Base-by-base conservation (phyloP, 2,113 vertebrate genomes). In the Arothron firmamentum region DNA sequence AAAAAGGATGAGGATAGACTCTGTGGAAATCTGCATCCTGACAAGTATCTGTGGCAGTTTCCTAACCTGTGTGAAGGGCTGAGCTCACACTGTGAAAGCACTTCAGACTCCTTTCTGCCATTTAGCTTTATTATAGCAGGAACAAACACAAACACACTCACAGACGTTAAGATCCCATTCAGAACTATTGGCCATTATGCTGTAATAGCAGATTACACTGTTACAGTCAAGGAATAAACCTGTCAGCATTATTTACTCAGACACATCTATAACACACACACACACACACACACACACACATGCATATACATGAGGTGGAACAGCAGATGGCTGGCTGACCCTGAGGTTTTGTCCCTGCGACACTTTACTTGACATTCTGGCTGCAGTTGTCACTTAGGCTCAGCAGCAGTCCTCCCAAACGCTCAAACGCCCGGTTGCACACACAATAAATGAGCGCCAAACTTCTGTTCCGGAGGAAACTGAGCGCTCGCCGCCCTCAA, bases 321-420 rank as follows among this genome's bases (percentile, higher is more conserved):
- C 20, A 80, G 61, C 81, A 80, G 81, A 86, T 84, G 79, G 73
- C 73, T 67, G 57, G 72, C 65, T 72, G 77, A 77, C 70, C 84
- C 77, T 62, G 63, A 79, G 79, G 65, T 79, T 79, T 59, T 67
- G 62, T 82, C 56, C 67, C 77, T 61, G 62, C n/a, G 19, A 84
- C 77, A 77, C 45, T 79, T 78, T 72, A 55, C 64, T 79, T 83
- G 78, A 85, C 76, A 76, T 83, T 73, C 59, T 73, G 68, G 62
- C 70, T 70, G 72, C 70, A 79, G 67, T 77, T 83, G 73, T 83
- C 75, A 81, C 73, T 70, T 62, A 59, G 56, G 76, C 67, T 79
- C 72, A 68, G 52, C 64, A 59, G 63, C 65, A 50, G 56, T 70
- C 65, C 59, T 54, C 34, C 59, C 19, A 28, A 48, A 71, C 15